A percentile compares a stretch with the other conserved stretches of the same genome.
Conservation (phyloP, 2,797 vertebrate species). For the Euphonia xanthogaster region DNA sequence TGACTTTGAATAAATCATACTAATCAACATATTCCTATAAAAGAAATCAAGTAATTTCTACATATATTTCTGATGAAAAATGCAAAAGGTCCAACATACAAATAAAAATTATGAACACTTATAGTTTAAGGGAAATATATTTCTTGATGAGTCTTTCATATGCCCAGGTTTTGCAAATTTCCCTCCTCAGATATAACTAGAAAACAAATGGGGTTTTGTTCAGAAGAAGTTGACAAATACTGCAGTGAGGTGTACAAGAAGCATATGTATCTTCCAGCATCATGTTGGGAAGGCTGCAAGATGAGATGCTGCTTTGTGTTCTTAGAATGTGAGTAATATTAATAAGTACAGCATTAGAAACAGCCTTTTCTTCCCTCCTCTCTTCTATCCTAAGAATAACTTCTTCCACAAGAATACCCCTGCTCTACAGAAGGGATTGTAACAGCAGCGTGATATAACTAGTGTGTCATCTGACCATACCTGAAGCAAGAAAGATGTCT, state of each 20-base stretch:
- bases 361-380: fast-evolving
- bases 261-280: neutral
- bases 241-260: neutral
- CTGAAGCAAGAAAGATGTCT: neutral
- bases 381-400: neutral
- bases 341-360: neutral
- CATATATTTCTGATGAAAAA: neutral
- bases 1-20: neutral
- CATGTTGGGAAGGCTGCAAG: neutral
- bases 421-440: neutral
- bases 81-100: neutral
- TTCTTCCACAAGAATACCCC: neutral
- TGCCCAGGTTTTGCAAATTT: neutral
- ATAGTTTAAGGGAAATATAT: neutral
- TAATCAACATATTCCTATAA: neutral
- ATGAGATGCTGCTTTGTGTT: neutral
- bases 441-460: fast-evolving
- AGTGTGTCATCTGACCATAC: neutral
- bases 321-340: neutral
- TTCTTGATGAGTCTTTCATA: neutral
- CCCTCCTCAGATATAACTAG: neutral
- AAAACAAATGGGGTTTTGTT: neutral
- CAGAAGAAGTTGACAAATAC: neutral
- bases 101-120: neutral
- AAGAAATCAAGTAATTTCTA: neutral